Conservation (phyloP, 1,140 invertebrate genomes). For the Drosophila tani region DNA sequence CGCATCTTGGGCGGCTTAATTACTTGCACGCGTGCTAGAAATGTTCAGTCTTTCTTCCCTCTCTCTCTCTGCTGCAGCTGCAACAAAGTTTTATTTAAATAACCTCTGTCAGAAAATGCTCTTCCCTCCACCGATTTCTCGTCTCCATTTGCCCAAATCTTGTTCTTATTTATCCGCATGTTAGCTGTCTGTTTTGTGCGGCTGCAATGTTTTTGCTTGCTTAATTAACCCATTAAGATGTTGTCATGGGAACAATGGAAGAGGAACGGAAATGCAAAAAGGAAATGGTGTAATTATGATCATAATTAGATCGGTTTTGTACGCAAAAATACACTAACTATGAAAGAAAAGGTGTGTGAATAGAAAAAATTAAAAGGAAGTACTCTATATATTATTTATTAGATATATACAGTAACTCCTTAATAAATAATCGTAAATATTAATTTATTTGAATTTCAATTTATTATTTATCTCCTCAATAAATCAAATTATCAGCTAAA, state of each 20-base stretch:
- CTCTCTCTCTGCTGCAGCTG: slow-evolving; percentile 46
- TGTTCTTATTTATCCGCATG: slow-evolving; percentile 50
- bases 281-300: background rate
- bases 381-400: background rate
- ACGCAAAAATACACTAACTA: background rate
- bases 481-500: too few species aligned
- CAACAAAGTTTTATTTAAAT: slow-evolving; percentile 56
- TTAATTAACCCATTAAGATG: slow-evolving; percentile 84
- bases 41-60: slow-evolving; percentile 47
- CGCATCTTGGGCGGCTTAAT: slow-evolving; percentile 77
- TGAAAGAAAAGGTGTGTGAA: background rate
- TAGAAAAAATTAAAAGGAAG: background rate
- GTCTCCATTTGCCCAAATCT: slow-evolving; percentile 28
- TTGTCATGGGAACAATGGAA: slow-evolving; percentile 10
- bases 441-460: too few species aligned
- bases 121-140: slow-evolving; percentile 9
- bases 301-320: background rate
- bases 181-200: slow-evolving; percentile 60
- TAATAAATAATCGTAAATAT: too few species aligned
- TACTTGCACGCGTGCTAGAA: slow-evolving; percentile 81
- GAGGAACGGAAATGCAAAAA: background rate
- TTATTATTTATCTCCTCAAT: too few species aligned
- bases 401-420: too few species aligned
- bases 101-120: slow-evolving; percentile 14
- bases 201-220: slow-evolving; percentile 71